Conservation (phyloP, 2,888 invertebrate species). For the Notodonta dromedarius region DNA sequence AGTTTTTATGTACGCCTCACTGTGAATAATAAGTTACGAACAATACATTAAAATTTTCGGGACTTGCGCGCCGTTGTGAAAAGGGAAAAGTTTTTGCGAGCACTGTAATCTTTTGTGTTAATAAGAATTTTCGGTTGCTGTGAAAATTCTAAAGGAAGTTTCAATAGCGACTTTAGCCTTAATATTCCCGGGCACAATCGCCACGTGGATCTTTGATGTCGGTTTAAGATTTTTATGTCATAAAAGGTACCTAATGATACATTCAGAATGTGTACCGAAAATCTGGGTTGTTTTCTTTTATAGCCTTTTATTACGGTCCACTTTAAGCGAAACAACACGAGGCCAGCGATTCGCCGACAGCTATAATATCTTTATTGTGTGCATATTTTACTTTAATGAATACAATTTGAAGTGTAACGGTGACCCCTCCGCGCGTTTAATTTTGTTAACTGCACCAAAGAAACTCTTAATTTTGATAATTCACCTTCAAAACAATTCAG, state of each 20-base stretch:
- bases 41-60: conserved; percentile 35
- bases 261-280: conserved; percentile 17
- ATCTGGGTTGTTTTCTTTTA: conserved; percentile 18
- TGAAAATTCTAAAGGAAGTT: conserved; percentile 15
- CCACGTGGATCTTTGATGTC: background rate
- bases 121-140: conserved; percentile 23
- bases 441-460: conserved; percentile 27
- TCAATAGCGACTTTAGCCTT: background rate
- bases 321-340: conserved; percentile 2
- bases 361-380: conserved; percentile 7
- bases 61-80: conserved; percentile 26
- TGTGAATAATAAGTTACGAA: conserved; percentile 34
- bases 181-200: background rate
- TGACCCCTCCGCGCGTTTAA: conserved; percentile 10
- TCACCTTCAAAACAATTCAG: conserved; percentile 32
- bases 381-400: background rate
- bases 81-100: conserved; percentile 27
- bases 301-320: conserved; percentile 11
- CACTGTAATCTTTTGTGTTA: conserved; percentile 35
- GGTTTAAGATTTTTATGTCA: conserved; percentile 20
- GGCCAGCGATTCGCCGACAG: background rate
- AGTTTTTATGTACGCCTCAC: conserved; percentile 34
- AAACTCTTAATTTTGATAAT: conserved; percentile 24
- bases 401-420: background rate
- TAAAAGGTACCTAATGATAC: conserved; percentile 13